Evolutionary conservation across 2,113 vertebrate genomes (phyloP), one percentile per base, ranked within the genome.

Genomic region (Corvus cornix): DNA sequence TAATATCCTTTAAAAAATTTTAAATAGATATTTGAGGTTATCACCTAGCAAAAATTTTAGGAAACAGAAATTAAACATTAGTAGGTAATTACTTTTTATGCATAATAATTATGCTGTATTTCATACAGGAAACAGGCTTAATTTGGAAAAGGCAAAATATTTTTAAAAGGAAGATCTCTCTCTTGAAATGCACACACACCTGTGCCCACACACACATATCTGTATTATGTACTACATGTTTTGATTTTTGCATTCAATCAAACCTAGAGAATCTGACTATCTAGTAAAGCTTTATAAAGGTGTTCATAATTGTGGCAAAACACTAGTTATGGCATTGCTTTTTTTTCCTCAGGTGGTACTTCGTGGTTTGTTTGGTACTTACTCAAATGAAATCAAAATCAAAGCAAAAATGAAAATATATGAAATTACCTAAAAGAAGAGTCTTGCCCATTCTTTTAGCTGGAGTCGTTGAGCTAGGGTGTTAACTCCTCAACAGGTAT

Each of bases 121-220:
- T 84, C 63, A 66, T 62, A 41, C 6, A 39, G 51, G 19, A 84
- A 67, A 4, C 28, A 46, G 16, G 26, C 2, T 7, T 44, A 58
- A 69, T 69, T 75, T 60, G 20, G 53, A 92, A 77, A 52, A 51
- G 16, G 1, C 7, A 74, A 67, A 94, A 37, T 2, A 21, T 44
- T 77, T 83, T 73, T 26, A 26, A 77, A 8, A 30, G 16, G 13
- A 66, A 27, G 30, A 21, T 31, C 3, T 93, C 16, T 84, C 3
- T 81, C 31, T 72, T 11, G 3, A 58, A 69, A 55, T 7, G 1
- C 11, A 51, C 12, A 17, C 6, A 26, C 5, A 24, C 44, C 44
- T 76, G 2, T 7, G 3, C 7, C 11, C 6, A 35, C 4, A 62
- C 0, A 1, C 9, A 35, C 11, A 0, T 27, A 39, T 13, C 33